These are phyloP conservation scores for Ammospiza caudacuta DNA, from an alignment of 2,113 vertebrate species.

Conservation along the genomic window DNA sequence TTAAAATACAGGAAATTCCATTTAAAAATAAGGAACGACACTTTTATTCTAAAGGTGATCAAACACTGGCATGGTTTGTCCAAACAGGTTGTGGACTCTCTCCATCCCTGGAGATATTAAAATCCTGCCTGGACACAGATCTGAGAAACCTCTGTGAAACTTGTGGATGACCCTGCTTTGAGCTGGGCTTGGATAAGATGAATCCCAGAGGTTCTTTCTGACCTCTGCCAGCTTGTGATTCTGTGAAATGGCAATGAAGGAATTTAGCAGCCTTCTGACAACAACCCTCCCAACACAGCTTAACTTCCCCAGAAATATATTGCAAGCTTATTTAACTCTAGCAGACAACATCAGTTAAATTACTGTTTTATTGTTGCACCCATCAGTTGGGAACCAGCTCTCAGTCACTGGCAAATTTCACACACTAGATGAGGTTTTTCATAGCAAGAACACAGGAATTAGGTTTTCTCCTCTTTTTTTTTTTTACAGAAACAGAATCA, in stretches of 20 bases:
- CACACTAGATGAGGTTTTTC: neutral
- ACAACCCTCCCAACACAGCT: neutral
- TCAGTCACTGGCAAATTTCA: neutral
- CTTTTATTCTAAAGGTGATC: neutral
- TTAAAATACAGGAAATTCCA: neutral
- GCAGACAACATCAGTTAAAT: slow-evolving; percentile 8
- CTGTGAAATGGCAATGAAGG: neutral
- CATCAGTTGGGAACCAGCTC: neutral
- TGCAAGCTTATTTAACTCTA: slow-evolving; percentile 33
- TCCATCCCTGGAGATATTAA: neutral
- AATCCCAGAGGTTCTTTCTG: neutral
- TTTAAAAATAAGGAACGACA: neutral
- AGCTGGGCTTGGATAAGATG: neutral
- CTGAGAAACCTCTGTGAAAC: neutral
- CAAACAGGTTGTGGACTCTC: neutral
- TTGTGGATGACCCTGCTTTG: neutral
- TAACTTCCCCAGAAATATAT: neutral
- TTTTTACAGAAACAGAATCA: neutral
- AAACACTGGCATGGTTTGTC: neutral
- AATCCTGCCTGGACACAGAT: neutral
- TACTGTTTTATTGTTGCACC: neutral
- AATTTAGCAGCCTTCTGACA: neutral
- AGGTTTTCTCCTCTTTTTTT: too few species aligned
- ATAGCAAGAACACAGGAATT: neutral
- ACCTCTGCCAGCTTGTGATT: neutral